Percentiles rank a stretch among this genome's conserved stretches.
Conservation (phyloP, 2,113 vertebrate species). For the Ictalurus furcatus region DNA sequence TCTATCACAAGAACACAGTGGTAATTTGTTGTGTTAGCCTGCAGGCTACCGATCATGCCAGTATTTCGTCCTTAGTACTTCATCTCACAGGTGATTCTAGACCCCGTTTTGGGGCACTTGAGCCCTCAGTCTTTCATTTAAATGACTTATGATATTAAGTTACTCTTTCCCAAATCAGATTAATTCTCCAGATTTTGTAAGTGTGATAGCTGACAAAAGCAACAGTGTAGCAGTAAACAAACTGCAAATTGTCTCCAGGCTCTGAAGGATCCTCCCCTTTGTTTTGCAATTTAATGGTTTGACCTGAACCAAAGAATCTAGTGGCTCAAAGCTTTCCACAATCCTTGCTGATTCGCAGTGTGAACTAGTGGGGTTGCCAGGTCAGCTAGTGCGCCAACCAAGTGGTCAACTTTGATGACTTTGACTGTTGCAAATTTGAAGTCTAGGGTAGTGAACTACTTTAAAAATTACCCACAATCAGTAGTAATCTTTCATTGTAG, state of each 20-base stretch:
- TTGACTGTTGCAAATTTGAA: neutral
- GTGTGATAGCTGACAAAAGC: neutral
- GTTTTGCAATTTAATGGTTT: neutral
- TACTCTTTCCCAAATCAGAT: neutral
- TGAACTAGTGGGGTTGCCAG: neutral
- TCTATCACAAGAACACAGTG: constrained; percentile 45
- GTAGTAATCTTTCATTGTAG: neutral
- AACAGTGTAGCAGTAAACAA: neutral
- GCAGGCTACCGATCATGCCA: constrained; percentile 25
- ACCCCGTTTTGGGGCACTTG: neutral
- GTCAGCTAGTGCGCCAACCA: neutral
- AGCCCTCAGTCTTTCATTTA: neutral
- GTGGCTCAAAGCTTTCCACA: neutral
- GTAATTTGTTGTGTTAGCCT: constrained; percentile 43
- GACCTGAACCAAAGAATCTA: neutral
- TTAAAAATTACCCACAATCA: neutral
- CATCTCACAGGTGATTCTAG: neutral
- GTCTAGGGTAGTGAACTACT: neutral
- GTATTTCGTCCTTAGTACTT: neutral
- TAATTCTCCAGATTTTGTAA: neutral
- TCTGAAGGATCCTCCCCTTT: neutral
- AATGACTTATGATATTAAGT: neutral
- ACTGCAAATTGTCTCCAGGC: neutral
- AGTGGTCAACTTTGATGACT: neutral
- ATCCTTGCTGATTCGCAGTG: neutral